phyloP scores from a whole-genome alignment of 1,140 invertebrate genomes.

The Pectinophora gossypiella region DNA sequence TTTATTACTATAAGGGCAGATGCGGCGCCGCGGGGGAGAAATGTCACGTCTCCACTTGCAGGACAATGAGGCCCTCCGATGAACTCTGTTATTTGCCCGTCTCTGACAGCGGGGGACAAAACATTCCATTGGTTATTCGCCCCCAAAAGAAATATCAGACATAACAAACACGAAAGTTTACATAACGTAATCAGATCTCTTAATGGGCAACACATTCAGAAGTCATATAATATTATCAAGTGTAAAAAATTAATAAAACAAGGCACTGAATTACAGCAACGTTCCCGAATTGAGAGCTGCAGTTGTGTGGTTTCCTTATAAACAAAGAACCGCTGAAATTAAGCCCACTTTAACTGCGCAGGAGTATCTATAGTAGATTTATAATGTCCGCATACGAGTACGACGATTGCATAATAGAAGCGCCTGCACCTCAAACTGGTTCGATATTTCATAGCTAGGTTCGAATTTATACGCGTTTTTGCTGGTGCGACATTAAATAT shows the following conservation, averaged over 20 bases:
- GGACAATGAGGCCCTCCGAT: constrained; percentile 36
- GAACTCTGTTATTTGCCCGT: constrained; percentile 31
- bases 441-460: constrained; percentile 45
- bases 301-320: no score
- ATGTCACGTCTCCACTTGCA: constrained; percentile 44
- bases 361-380: constrained; percentile 34
- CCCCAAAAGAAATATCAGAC: neutral
- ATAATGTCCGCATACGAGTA: constrained; percentile 27
- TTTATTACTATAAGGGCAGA: constrained; percentile 23
- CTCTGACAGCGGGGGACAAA: neutral
- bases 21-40: constrained; percentile 46
- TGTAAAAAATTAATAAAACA: no score
- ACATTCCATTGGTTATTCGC: neutral
- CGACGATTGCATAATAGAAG: constrained; percentile 48
- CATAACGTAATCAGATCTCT: no score
- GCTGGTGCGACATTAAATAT: constrained; percentile 59
- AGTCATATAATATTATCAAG: no score
- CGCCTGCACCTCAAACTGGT: constrained; percentile 41
- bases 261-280: no score
- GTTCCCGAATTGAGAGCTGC: no score
- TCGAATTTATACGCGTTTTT: constrained; percentile 62
- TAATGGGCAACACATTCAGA: no score
- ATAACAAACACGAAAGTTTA: neutral
- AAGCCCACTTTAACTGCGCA: no score
- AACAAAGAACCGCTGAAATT: constrained; percentile 20